Base-by-base conservation (phyloP, 2,113 vertebrate species). In the Emydura subglobosa region DNA sequence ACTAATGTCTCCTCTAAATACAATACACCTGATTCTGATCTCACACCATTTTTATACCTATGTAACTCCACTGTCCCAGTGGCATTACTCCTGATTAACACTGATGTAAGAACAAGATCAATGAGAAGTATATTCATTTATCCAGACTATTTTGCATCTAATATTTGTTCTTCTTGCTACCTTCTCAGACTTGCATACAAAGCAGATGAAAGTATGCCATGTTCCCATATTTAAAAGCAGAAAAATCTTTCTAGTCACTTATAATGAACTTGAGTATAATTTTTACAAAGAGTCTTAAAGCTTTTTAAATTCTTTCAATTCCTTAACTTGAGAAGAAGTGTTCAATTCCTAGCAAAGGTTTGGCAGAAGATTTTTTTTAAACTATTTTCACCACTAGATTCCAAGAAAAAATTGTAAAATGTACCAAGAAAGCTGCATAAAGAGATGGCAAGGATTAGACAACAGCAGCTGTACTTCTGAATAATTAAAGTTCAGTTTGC, bases 381-480 rank as follows among this genome's bases (percentile, higher is more conserved):
- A 88, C 83, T 79, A 39, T 72, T 86, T 76, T 0, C 55, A 55
- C 44, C 0, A 3, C 87, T 96, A 87, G 61, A 42, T 94, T 88
- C 78, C 74, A 81, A 86, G 51, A 61, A 92, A 86, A 95, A 92
- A 0, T 27, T 39, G 54, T 89, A 72, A 87, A 68, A 13, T 59
- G 7, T 6, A 47, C 25, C 89, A 65, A 89, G 83, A 91, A 97
- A 96, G 83, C 91, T 87, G 80, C 53, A 89, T 76, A 83, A 94
- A 90, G 87, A 88, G 79, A 47, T 83, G 79, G 54, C 27, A 82
- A 89, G 83, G 81, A 95, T 92, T 89, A 96, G 85, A 92, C 87
- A 91, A 94, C 87, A 96, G 87, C 96, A 96, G 93, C 92, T 97
- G 96, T 86, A 97, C 91, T 93, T 89, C 83, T 94, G 96, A 96